Percentiles rank a stretch among this genome's conserved stretches.
phyloP scores from a whole-genome alignment of 2,113 vertebrate genomes.

The Oxyura jamaicensis region DNA sequence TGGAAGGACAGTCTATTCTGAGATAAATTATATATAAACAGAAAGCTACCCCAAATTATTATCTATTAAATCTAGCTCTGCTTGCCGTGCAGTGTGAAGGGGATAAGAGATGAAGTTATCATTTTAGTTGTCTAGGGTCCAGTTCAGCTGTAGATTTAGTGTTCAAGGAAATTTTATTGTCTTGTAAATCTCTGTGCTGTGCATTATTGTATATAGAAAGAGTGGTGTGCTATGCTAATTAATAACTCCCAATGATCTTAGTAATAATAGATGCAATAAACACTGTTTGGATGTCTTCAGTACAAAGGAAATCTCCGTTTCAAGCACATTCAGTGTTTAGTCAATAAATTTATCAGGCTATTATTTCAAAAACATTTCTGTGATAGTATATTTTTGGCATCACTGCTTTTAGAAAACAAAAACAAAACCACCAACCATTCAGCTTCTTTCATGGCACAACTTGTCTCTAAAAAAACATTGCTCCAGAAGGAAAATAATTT shows the following conservation, averaged over 20 bases:
- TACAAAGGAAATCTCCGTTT: not conserved
- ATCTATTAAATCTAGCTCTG: not conserved
- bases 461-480: not conserved
- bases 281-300: not conserved
- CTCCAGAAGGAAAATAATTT: not conserved
- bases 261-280: not conserved
- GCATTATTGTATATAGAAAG: accelerated
- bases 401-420: not conserved
- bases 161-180: not conserved
- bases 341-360: not conserved
- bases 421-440: not conserved
- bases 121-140: not conserved
- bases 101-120: not conserved
- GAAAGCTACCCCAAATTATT: not conserved
- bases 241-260: not conserved
- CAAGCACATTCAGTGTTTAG: not conserved
- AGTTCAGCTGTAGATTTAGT: not conserved
- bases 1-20: not conserved
- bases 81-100: not conserved
- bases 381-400: not conserved
- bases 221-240: not conserved
- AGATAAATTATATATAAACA: not conserved
- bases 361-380: not conserved
- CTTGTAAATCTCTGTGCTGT: not conserved
- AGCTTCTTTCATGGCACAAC: not conserved